Base-by-base conservation (phyloP, 2,113 vertebrate genomes). In the Oryzias melastigma region DNA sequence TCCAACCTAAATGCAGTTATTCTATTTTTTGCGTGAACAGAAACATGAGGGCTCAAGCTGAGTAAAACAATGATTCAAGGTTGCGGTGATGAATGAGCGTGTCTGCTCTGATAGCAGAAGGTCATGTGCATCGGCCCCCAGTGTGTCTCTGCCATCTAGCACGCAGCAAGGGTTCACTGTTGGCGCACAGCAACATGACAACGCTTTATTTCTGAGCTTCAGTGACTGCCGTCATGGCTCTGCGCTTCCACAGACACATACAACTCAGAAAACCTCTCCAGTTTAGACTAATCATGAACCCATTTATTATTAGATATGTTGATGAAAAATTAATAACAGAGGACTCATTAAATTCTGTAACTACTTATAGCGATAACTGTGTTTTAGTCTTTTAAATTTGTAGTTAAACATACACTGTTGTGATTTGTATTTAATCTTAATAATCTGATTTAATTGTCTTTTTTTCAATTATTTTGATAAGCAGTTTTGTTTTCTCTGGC, bases 11-110 rank as follows among this genome's bases (percentile, higher is more conserved):
- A 78, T 19, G 71, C 68, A 71, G 61, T 73, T 73, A 72, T 77
- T 75, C 69, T 63, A 55, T 83, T 81, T 81, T 82, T 84, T 71
- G 65, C 65, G 15, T 60, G 67, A 84, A 74, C 70, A 77, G 80
- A 83, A 78, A 72, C 85, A 61, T 61, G 56, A 68, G 58, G 71
- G 67, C 63, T 87, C 83, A 84, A 74, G 84, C 88, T 76, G 85
- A 77, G 87, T 83, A 81, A 88, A 88, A 87, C 84, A 87, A 85
- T 87, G 82, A 88, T 78, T 86, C 85, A 89, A 88, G 85, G 86
- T 87, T 90, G 80, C 52, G 12, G 72, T 88, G 88, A 90, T 88
- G 73, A 89, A 89, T 82, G 85, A 87, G 81, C 74, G 5, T 75
- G 87, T 87, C 87, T 87, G 78, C 78, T 68, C 79, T 81, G 84